Percentiles rank a stretch among this genome's conserved stretches.
These are phyloP conservation scores for Eueremaeus valkanovi DNA, from an alignment of 2,888 invertebrate species.

Conservation along the genomic window DNA sequence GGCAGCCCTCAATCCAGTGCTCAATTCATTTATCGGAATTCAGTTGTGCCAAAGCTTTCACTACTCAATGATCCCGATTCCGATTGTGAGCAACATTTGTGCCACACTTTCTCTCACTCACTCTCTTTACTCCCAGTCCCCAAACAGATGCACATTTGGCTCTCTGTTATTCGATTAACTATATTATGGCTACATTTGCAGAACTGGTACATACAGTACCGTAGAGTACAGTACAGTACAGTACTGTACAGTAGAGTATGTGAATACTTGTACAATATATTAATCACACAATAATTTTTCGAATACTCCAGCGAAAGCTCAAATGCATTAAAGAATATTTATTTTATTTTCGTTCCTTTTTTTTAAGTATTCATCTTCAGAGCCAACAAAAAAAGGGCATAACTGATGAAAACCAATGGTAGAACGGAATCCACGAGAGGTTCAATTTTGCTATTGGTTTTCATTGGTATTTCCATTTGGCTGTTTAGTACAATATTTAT, in stretches of 20 bases:
- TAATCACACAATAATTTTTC: background rate
- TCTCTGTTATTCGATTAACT: background rate
- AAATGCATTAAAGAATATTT: background rate
- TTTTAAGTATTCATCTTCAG: too few relatives aligned
- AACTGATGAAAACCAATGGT: too few relatives aligned
- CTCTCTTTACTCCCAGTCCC: background rate
- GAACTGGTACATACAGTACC: background rate
- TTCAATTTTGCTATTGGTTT: too few relatives aligned
- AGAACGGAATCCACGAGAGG: too few relatives aligned
- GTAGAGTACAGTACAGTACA: too few relatives aligned
- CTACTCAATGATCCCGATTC: background rate
- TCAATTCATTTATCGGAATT: conserved; percentile 16
- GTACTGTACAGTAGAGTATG: too few relatives aligned
- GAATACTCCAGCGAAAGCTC: background rate
- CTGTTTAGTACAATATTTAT: too few relatives aligned
- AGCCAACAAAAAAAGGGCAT: too few relatives aligned
- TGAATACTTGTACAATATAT: background rate
- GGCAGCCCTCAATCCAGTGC: background rate
- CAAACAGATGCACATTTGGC: conserved; percentile 23
- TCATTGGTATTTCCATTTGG: too few relatives aligned
- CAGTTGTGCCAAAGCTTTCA: background rate
- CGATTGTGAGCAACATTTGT: conserved; percentile 13
- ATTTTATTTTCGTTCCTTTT: background rate
- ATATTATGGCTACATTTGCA: background rate
- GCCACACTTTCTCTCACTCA: background rate